Evolutionary conservation across 92 coral and sea anemone genomes (phyloP).

Genomic region (Meandrina meandrites): DNA sequence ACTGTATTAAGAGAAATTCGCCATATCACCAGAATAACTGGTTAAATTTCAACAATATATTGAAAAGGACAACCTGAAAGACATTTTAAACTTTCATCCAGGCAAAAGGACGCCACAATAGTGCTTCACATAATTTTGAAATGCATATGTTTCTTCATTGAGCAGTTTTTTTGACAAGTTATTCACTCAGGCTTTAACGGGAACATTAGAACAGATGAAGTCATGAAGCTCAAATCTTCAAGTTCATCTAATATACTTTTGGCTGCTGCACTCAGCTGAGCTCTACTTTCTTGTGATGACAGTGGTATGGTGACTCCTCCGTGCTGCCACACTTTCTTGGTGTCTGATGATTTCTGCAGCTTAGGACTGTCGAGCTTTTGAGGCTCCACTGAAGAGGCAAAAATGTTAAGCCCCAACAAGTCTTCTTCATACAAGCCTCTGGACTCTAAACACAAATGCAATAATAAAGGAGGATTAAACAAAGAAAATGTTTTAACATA

Average conservation of each 20-base stretch:
- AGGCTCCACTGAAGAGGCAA: slow-evolving; percentile 53
- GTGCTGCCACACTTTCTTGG: slow-evolving; percentile 77
- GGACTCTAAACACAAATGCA: slow-evolving; percentile 51
- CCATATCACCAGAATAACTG: neutral
- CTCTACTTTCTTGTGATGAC: slow-evolving; percentile 43
- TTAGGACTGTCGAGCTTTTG: slow-evolving; percentile 43
- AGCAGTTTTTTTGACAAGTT: neutral
- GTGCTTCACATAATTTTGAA: neutral
- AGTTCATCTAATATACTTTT: slow-evolving; percentile 67
- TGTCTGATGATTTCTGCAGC: slow-evolving; percentile 11
- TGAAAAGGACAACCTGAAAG: neutral
- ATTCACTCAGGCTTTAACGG: slow-evolving; percentile 80
- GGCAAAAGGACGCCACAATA: neutral
- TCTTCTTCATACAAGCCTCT: slow-evolving; percentile 78
- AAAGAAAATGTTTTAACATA: neutral
- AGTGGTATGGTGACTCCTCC: slow-evolving; percentile 82
- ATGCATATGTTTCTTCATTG: neutral
- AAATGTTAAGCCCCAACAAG: slow-evolving; percentile 78
- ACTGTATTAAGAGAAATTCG: neutral
- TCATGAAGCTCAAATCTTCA: slow-evolving; percentile 92
- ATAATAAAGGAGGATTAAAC: too few relatives aligned
- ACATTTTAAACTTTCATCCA: neutral
- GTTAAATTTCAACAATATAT: neutral
- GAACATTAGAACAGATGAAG: slow-evolving; percentile 92
- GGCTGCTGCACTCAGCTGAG: slow-evolving; percentile 71